These are phyloP conservation scores for Coluber constrictor DNA, from an alignment of 2,797 vertebrate genomes.

Conservation along the genomic window DNA sequence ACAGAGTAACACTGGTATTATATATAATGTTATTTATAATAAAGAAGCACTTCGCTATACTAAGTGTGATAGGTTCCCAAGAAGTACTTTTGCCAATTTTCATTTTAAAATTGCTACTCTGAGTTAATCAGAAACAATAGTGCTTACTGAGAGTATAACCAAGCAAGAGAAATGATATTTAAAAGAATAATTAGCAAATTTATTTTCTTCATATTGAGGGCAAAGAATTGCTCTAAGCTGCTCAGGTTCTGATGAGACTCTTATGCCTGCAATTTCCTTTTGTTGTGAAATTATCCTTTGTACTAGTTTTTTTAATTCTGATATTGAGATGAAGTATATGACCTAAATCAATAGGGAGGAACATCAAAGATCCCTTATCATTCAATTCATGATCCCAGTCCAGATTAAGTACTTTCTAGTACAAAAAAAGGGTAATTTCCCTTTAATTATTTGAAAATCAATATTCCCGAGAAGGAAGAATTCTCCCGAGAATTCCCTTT, in stretches of 20 bases:
- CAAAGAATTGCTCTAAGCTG: neutral
- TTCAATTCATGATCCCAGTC: neutral
- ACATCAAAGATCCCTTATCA: neutral
- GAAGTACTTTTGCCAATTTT: neutral
- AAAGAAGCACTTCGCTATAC: neutral
- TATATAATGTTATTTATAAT: neutral
- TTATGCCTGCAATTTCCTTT: neutral
- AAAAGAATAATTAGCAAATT: neutral
- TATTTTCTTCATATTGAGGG: neutral
- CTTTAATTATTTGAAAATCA: neutral
- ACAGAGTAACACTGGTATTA: neutral
- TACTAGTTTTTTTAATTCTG: neutral
- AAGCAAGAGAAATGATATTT: neutral
- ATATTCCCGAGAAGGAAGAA: neutral
- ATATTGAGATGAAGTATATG: neutral
- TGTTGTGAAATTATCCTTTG: neutral
- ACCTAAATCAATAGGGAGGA: neutral
- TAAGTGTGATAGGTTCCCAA: neutral
- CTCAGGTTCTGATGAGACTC: neutral
- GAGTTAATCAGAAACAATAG: neutral
- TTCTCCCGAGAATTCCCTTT: neutral
- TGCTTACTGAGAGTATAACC: neutral
- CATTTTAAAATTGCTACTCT: neutral
- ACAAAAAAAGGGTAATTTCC: neutral
- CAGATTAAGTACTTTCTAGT: neutral